Base-by-base conservation (phyloP, 2,888 invertebrate genomes). In the Aproaerema taeniolella region DNA sequence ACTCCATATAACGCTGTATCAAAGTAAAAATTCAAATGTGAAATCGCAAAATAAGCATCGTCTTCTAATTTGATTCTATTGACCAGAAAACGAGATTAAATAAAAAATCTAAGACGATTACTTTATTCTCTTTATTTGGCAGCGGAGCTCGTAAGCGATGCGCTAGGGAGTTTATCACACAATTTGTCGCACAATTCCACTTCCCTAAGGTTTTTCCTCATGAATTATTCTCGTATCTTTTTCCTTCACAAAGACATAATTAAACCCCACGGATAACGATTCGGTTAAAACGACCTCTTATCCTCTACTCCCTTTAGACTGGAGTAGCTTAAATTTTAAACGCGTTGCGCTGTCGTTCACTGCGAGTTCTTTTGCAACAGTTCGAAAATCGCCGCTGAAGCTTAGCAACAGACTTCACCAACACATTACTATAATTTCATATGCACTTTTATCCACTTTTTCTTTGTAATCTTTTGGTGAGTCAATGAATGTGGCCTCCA, bases 211-310 rank as follows among this genome's bases (percentile, higher is more conserved):
- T 50, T 59, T 57, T 55, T 55, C 48, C 52, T 47, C 53, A 67
- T 75, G 56, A 67, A 74, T 71, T 61, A 76, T 74, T 72, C 67
- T 50, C 47, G 43, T 36, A 41, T 50, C 49, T 49, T 68, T 70
- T 67, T 59, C 54, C 54, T 63, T 53, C 52, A 67, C 67, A 71
- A 72, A 72, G 74, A 64, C 61, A 73, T 77, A 80, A 81, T 79
- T 79, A 78, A 71, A 59, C 79, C 80, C 78, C 47, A 62, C 61
- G 79, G 79, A 77, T 66, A 58, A 61, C 58, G 57, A 61, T 67
- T 66, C 61, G 63, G 61, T 61, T 61, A 53, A 61, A 59, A 54
- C 55, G 53, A 48, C 50, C 58, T 55, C 50, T 63, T 53, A 61
- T 65, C 59, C 52, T 20, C 50, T 54, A 77, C 75, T 74, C 76